Evolutionary conservation across 1,140 invertebrate genomes (phyloP).

Genomic region (Onthophagus taurus): DNA sequence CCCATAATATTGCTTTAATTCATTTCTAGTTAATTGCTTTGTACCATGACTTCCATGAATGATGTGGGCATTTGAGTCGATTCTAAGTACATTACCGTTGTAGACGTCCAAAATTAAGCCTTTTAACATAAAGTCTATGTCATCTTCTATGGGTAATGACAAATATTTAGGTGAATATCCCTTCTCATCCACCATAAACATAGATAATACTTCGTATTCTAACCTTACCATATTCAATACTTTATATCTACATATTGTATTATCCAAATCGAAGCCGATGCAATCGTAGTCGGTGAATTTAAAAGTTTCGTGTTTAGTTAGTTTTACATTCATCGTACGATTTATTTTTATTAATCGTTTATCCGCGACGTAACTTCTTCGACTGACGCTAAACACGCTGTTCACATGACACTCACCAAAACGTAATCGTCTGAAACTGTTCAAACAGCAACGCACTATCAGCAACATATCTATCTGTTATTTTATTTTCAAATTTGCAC

Average conservation of each 20-base stretch:
- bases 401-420: too few relatives aligned
- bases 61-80: slow-evolving; percentile 52
- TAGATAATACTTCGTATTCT: slow-evolving; percentile 52
- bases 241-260: slow-evolving; percentile 62
- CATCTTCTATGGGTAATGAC: slow-evolving; percentile 43
- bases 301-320: slow-evolving; percentile 36
- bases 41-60: slow-evolving; percentile 62
- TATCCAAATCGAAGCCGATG: slow-evolving; percentile 73
- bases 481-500: too few relatives aligned
- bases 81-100: slow-evolving; percentile 62
- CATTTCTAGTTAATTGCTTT: slow-evolving; percentile 42
- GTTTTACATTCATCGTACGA: too few relatives aligned
- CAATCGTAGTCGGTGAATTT: slow-evolving; percentile 60
- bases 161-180: slow-evolving; percentile 49
- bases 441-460: too few relatives aligned
- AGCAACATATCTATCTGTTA: too few relatives aligned
- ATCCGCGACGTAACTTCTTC: too few relatives aligned
- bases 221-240: slow-evolving; percentile 51
- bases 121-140: slow-evolving; percentile 60
- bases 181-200: slow-evolving; percentile 53
- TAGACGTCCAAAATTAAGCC: slow-evolving; percentile 65
- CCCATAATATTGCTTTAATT: slow-evolving; percentile 56
- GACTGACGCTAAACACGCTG: too few relatives aligned
- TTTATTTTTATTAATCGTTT: too few relatives aligned
- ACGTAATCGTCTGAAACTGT: too few relatives aligned